These are phyloP conservation scores for Acestrorhynchus altus DNA, from an alignment of 2,797 vertebrate species.

Conservation along the genomic window DNA sequence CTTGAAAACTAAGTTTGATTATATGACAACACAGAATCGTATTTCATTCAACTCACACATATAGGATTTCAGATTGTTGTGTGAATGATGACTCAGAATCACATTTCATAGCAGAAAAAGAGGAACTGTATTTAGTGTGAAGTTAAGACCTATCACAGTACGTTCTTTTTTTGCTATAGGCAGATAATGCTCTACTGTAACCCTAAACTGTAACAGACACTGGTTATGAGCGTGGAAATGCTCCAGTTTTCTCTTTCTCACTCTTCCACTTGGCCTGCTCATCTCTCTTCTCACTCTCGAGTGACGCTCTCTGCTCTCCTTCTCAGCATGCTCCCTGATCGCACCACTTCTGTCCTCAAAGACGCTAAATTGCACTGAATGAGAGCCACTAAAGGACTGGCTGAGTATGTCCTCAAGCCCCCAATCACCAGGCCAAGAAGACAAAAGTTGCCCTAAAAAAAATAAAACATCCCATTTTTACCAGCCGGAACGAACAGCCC, in stretches of 20 bases:
- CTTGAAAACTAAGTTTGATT: neutral
- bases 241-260: constrained; percentile 7
- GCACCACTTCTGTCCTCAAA: constrained; percentile 41
- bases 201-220: neutral
- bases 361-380: constrained; percentile 24
- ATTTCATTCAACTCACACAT: neutral
- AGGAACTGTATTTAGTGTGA: neutral
- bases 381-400: constrained; percentile 33
- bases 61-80: neutral
- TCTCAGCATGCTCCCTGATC: constrained; percentile 15
- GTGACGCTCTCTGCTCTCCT: constrained; percentile 41
- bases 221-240: neutral
- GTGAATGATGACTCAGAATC: neutral
- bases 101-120: neutral
- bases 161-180: neutral
- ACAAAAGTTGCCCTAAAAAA: constrained; percentile 48
- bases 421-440: constrained; percentile 23
- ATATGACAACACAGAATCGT: neutral
- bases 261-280: constrained; percentile 25
- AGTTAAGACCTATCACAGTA: neutral
- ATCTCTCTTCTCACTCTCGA: constrained; percentile 5
- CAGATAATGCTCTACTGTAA: neutral
- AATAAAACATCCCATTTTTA: constrained; percentile 36
- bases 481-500: constrained; percentile 44
- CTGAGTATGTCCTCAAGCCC: constrained; percentile 45